phyloP scores from a whole-genome alignment of 2,113 vertebrate species.

The Cyprinodon brontotheroides region DNA sequence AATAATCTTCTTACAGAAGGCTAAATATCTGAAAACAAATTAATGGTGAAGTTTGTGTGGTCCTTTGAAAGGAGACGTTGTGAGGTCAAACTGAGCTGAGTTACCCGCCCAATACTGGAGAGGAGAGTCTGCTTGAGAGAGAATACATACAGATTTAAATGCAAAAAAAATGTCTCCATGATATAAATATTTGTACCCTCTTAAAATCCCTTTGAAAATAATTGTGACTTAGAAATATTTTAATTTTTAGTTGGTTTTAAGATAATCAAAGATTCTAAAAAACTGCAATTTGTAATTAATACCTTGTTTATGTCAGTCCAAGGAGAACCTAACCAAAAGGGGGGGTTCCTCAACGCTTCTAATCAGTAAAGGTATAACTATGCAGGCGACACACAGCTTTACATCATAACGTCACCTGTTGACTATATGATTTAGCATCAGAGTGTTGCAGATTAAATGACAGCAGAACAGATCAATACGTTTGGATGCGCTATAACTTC shows the following conservation, averaged over 20 bases:
- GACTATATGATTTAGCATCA: too few species aligned
- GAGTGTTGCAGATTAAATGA: too few species aligned
- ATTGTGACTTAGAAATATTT: not conserved
- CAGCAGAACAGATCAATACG: too few species aligned
- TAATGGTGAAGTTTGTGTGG: slow-evolving; percentile 53
- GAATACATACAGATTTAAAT: not conserved
- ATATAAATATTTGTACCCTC: not conserved
- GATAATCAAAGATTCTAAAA: not conserved
- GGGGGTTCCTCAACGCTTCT: too few species aligned
- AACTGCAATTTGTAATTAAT: not conserved
- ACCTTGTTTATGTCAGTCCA: not conserved
- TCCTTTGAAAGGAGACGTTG: slow-evolving; percentile 49
- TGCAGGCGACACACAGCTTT: too few species aligned
- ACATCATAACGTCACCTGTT: too few species aligned
- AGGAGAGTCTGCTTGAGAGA: slow-evolving; percentile 4
- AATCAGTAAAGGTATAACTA: too few species aligned
- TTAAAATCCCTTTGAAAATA: not conserved
- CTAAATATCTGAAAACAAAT: slow-evolving; percentile 71
- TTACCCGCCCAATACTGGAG: slow-evolving; percentile 19
- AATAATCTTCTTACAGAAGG: slow-evolving; percentile 68
- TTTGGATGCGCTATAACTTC: too few species aligned
- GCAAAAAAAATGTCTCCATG: not conserved
- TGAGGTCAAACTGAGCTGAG: slow-evolving; percentile 42
- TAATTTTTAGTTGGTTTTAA: not conserved
- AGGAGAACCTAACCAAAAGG: not conserved